Conservation (phyloP, 30 jellyfish, hydroid and myxozoan genomes). For the Sanderia malayensis region DNA sequence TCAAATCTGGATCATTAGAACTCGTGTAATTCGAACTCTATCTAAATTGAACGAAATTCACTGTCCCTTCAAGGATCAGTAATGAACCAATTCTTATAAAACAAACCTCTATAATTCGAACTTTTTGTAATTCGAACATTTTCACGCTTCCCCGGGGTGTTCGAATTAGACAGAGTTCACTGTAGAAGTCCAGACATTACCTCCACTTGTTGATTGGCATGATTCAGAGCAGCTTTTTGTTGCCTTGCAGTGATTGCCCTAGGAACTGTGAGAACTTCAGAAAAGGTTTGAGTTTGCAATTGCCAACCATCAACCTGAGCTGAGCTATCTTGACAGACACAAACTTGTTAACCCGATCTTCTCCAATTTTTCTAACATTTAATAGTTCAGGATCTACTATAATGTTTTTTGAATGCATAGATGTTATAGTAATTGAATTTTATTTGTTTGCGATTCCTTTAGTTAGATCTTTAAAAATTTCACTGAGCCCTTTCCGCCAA, state of each 20-base stretch:
- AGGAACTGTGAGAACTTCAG: slow-evolving; percentile 37
- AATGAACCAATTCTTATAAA: too few relatives aligned
- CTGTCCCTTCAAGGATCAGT: too few relatives aligned
- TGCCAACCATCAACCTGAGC: slow-evolving; percentile 20
- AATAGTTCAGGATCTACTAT: slow-evolving; percentile 13
- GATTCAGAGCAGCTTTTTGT: slow-evolving; percentile 37
- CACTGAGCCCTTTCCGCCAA: slow-evolving; percentile 27
- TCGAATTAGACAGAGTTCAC: too few relatives aligned
- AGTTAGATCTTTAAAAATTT: background rate
- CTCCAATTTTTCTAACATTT: slow-evolving; percentile 12
- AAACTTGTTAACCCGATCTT: slow-evolving; percentile 30
- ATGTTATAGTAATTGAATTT: background rate
- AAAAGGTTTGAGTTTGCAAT: slow-evolving; percentile 29
- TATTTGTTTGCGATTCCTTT: background rate
- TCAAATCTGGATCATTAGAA: too few relatives aligned
- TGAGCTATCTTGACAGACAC: slow-evolving; percentile 33
- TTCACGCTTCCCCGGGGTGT: too few relatives aligned
- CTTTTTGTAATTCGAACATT: too few relatives aligned
- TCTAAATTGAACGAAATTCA: too few relatives aligned
- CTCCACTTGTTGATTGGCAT: slow-evolving; percentile 45
- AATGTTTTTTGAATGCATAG: background rate
- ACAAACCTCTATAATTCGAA: too few relatives aligned
- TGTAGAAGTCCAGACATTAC: slow-evolving; percentile 36
- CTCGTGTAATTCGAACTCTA: too few relatives aligned
- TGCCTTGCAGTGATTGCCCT: slow-evolving; percentile 16